Evolutionary conservation across 2,797 vertebrate species (phyloP).

Genomic region (Echiichthys vipera): DNA sequence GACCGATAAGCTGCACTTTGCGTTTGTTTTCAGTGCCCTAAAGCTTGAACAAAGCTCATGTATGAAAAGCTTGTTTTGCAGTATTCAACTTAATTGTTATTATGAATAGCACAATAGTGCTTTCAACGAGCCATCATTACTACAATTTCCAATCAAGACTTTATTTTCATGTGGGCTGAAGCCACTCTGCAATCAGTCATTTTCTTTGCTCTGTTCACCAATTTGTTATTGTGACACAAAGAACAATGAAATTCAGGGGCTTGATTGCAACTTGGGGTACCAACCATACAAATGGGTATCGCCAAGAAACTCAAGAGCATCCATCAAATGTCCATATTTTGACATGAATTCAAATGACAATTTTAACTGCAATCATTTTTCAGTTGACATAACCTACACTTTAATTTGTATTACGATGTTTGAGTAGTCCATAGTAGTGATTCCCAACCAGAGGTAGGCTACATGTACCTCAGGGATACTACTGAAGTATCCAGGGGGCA

Average conservation of each 20-base stretch:
- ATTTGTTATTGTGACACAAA: constrained; percentile 43
- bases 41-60: constrained; percentile 12
- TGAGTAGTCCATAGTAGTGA: neutral
- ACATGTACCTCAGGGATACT: too few relatives aligned
- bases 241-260: constrained; percentile 29
- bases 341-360: constrained; percentile 4
- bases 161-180: constrained; percentile 3
- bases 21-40: constrained; percentile 19
- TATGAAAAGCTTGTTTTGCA: constrained; percentile 17
- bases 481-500: too few relatives aligned
- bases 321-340: constrained; percentile 13
- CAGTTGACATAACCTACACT: neutral
- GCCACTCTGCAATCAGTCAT: constrained; percentile 32
- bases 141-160: constrained; percentile 15
- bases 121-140: constrained; percentile 12
- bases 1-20: constrained; percentile 21
- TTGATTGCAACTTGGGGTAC: constrained; percentile 40
- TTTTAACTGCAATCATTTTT: neutral
- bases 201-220: constrained; percentile 10
- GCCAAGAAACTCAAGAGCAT: constrained; percentile 3
- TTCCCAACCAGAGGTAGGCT: too few relatives aligned
- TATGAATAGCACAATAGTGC: neutral
- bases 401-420: neutral
- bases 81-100: constrained; percentile 8
- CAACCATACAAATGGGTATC: constrained; percentile 1